Base-by-base conservation (phyloP, 2,888 invertebrate species). In the Spisula subtruncata region DNA sequence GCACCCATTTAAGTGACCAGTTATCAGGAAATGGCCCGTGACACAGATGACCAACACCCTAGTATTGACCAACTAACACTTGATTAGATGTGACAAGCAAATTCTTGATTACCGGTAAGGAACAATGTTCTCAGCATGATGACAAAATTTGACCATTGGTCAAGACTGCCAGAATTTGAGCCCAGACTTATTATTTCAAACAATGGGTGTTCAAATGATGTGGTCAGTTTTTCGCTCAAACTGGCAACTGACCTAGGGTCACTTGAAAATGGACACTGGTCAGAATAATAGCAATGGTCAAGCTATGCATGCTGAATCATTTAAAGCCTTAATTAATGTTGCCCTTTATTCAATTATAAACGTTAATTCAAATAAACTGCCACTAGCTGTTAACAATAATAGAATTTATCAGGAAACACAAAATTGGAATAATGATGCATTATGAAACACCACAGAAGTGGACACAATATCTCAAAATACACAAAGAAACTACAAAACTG, bases 201-300 rank as follows among this genome's bases (percentile, higher is more conserved):
- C 90, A 91, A 92, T 88, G 83, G 75, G 79, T 29, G 32, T 29
- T 85, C 41, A 82, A 88, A 88, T 88, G 87, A 82, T 88, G 91
- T 91, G 92, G 89, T 88, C 89, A 92, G 83, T 87, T 85, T 82
- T 66, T 80, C 75, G 87, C 75, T 81, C 89, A 88, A 86, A 89
- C 85, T 92, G 91, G 86, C 86, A 82, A 41, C 71, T 92, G 92
- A 92, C 92, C 92, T 81, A 48, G 85, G 92, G 92, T 92, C 91
- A 92, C 35, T 87, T 88, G 87, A 91, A 92, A 75, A 91, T 85
- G 89, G 86, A 92, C 86, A 92, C 92, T 90, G 88, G 87, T 85
- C 89, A 89, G 79, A 48, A 89, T 87, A 92, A 92, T 91, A 87
- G 87, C 75, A 83, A 80, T 91, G 82, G 89, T 92, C 90, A 86